Conservation (phyloP, 2,113 vertebrate genomes). For the Dromaius novaehollandiae region DNA sequence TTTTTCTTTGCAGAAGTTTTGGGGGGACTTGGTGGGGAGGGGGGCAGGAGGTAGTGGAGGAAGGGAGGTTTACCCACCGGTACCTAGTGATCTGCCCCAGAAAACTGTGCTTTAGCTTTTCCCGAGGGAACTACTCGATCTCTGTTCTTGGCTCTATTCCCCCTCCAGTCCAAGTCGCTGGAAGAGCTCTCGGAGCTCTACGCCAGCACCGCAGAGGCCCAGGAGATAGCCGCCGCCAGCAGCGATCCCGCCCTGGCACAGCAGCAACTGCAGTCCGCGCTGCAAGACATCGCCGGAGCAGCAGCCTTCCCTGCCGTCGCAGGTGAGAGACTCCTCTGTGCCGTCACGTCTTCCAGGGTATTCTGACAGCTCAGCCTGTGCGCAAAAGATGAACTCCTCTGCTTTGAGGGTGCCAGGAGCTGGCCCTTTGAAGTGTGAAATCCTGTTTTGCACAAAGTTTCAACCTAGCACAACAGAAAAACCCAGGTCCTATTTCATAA, state of each 20-base stretch:
- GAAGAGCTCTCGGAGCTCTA: conserved; percentile 83
- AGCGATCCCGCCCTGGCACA: conserved; percentile 72
- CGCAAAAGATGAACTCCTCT: rapidly evolving
- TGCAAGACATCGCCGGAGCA: conserved; percentile 78
- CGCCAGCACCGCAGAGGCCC: conserved; percentile 66
- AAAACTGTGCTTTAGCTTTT: neutral
- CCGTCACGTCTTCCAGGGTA: neutral
- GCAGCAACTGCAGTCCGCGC: conserved; percentile 74
- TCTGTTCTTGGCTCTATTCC: neutral
- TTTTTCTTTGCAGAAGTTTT: neutral
- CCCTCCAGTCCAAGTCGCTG: conserved; percentile 76
- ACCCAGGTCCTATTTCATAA: rapidly evolving
- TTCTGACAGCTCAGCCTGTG: neutral
- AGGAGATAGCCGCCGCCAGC: conserved; percentile 80
- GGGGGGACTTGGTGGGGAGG: too few relatives aligned
- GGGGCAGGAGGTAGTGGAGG: rapidly evolving
- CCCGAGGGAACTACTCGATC: rapidly evolving
- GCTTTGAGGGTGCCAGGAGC: neutral
- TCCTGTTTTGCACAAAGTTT: neutral
- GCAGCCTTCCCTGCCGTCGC: conserved; percentile 75
- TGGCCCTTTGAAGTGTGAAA: neutral
- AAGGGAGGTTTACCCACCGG: neutral
- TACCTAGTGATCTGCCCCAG: neutral
- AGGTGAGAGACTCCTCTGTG: conserved; percentile 62
- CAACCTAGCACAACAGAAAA: neutral